Evolutionary conservation across 2,797 vertebrate genomes (phyloP).

Genomic region (Chromis chromis): DNA sequence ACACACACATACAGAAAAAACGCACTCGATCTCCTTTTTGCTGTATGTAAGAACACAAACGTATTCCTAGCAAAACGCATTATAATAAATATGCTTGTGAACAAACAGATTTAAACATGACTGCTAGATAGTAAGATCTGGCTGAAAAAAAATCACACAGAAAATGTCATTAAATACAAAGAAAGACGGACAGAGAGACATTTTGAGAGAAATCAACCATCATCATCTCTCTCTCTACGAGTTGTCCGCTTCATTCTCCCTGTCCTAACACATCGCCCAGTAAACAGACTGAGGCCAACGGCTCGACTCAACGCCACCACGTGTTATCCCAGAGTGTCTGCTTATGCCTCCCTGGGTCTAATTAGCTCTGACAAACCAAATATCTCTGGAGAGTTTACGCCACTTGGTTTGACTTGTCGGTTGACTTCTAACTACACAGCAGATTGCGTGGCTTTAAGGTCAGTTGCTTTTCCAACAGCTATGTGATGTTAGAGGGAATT

Average conservation of each 20-base stretch:
- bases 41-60: conserved; percentile 35
- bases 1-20: conserved; percentile 21
- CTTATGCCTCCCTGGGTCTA: conserved; percentile 74
- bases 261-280: conserved; percentile 67
- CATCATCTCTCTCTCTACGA: conserved; percentile 66
- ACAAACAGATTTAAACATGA: conserved; percentile 47
- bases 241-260: conserved; percentile 66
- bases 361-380: conserved; percentile 79
- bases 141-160: conserved; percentile 59
- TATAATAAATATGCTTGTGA: conserved; percentile 27
- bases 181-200: conserved; percentile 39
- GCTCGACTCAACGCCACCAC: conserved; percentile 68
- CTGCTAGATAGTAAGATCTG: conserved; percentile 60
- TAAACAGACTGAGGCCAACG: conserved; percentile 65
- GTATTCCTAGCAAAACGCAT: conserved; percentile 12
- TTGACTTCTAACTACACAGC: conserved; percentile 70
- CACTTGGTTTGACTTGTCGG: conserved; percentile 72
- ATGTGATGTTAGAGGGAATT: conserved; percentile 31
- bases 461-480: conserved; percentile 51
- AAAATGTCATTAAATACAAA: conserved; percentile 43
- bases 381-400: conserved; percentile 74
- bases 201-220: conserved; percentile 65
- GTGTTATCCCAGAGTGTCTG: conserved; percentile 72
- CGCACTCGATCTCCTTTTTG: background rate
- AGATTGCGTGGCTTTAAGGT: conserved; percentile 68